Percentiles rank a stretch among this genome's conserved stretches.
Evolutionary conservation across 2,113 vertebrate species (phyloP).

Genomic region (Anser cygnoides): DNA sequence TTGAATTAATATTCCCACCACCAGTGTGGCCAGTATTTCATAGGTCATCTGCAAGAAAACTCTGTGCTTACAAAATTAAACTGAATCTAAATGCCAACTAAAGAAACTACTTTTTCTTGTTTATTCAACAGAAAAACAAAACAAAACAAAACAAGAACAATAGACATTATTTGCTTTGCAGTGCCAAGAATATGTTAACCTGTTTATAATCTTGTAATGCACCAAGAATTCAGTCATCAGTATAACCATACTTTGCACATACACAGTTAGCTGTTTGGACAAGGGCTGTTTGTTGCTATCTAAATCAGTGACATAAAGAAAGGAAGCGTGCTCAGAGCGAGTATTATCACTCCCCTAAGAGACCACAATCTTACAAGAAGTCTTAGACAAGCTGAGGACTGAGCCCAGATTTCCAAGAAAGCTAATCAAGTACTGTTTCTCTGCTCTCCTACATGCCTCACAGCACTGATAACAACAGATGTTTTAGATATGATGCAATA

Average conservation of each 20-base stretch:
- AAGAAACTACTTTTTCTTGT: neutral
- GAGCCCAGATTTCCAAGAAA: constrained; percentile 46
- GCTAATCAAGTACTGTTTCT: constrained; percentile 7
- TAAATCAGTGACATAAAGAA: neutral
- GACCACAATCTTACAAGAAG: neutral
- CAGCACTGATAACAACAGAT: constrained; percentile 13
- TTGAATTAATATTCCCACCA: neutral
- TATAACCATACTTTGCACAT: neutral
- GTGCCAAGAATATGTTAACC: neutral
- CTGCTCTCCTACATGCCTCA: neutral
- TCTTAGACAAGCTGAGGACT: neutral
- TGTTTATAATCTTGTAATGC: neutral
- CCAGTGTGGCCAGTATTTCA: neutral
- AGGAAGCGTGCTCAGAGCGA: neutral
- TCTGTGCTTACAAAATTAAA: neutral
- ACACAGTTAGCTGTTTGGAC: neutral
- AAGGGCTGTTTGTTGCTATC: neutral
- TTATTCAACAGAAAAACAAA: neutral
- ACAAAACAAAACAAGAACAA: neutral
- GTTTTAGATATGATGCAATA: neutral
- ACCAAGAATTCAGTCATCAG: neutral
- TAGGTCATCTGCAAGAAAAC: neutral
- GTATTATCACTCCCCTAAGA: neutral
- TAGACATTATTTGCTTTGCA: neutral
- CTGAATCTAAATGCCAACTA: neutral